Base-by-base conservation (phyloP, 64 coral and sea anemone species). In the Catalaphyllia jardinei region DNA sequence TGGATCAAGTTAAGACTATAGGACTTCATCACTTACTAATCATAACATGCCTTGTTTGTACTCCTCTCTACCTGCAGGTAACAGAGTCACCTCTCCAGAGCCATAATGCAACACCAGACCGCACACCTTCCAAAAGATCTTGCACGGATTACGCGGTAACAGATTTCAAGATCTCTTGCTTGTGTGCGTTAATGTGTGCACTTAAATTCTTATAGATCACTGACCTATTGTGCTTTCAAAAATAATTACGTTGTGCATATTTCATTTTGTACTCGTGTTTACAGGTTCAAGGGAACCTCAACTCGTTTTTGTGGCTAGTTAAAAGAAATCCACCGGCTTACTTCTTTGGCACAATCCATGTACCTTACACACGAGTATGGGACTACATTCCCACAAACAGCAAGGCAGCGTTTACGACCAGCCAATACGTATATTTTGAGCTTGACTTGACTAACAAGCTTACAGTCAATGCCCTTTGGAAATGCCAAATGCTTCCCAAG, bases 321-420 rank as follows among this genome's bases (percentile, higher is more conserved):
- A 86, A 83, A 30, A 60, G 97, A 71, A 79, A 69, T 84, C 97
- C 97, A 0, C 97, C 97, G 10, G 97, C 94, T 2, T 99, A 99
- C 33, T 99, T 99, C 52, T 99, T 95, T 52, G 97, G 97, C 0
- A 99, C 97, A 3, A 99, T 99, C 8, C 97, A 99, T 75, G 97
- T 99, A 4, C 97, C 97, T 4, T 99, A 99, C 49, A 99, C 97
- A 8, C 69, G 94, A 77, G 97, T 99, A 60, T 99, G 97, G 97
- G 97, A 99, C 75, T 95, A 91, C 62, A 95, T 99, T 46, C 97
- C 97, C 0, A 25, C 90, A 18, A 99, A 99, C 88, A 99, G 93
- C 87, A 99, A 99, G 62, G 74, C 89, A 22, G 97, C 97, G 10
- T 99, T 99, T 63, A 82, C 71, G 16, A 89, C 69, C 1, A 93